Base-by-base conservation (phyloP, 2,113 vertebrate species). In the Salminus brasiliensis region DNA sequence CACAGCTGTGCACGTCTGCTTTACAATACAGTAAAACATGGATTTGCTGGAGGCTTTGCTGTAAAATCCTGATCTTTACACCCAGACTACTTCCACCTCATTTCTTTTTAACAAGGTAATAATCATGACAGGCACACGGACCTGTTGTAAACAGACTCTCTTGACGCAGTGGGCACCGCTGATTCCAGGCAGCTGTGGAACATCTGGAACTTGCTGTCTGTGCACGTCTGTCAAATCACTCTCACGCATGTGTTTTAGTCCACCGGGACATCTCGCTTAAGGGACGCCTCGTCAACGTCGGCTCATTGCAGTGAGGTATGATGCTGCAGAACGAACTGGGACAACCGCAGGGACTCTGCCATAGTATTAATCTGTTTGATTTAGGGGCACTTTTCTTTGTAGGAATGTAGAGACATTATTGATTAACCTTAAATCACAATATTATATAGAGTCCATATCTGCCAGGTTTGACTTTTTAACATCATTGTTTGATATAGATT, bases 201-300 rank as follows among this genome's bases (percentile, higher is more conserved):
- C 81, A 76, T 83, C 78, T 83, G 78, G 68, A 72, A 76, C 68
- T 71, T 76, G 72, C 82, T 80, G 82, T 80, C 72, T 76, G 41
- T 53, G 69, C 72, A 45, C 47, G 43, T 53, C 76, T 80, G 71
- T 39, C 59, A 72, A 39, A 72, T 75, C 73, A 55, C 77, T 75
- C 65, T 65, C 81, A 74, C 55, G 47, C 47, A 49, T 23, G 21
- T 21, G 18, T 72, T 71, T 43, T 78, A 73, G 34, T 45, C 76
- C 60, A 49, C 47, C 21, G 47, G 47, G 47, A 49, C 47, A 6
- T 49, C 16, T 10, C 43, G 18, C 47, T 21, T 49, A 49, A 21
- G 16, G 71, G 52, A 83, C 47, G 60, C 62, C 32, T 30, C 52
- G 65, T 72, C 63, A 66, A 49, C 72, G 43, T 32, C 39, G 45